phyloP scores from a whole-genome alignment of 1,140 invertebrate species.

The Cydia splendana region DNA sequence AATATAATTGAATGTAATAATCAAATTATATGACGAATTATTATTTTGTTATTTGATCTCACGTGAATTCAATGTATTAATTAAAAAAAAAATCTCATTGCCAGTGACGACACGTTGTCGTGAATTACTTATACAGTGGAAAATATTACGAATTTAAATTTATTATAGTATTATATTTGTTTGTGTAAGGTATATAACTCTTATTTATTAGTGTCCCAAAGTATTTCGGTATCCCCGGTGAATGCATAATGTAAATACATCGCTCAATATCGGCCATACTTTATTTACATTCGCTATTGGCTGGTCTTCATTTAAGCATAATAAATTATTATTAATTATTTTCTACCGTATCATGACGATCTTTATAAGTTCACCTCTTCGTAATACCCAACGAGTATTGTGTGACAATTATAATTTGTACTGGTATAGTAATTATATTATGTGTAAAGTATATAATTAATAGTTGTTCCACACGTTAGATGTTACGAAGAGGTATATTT shows the following conservation, averaged over 20 bases:
- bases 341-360: constrained; percentile 20
- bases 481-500: constrained; percentile 36
- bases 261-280: constrained; percentile 16
- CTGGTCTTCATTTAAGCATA: constrained; percentile 30
- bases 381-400: not conserved
- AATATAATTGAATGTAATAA: not conserved
- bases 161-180: not conserved
- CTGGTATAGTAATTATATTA: constrained; percentile 54
- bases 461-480: constrained; percentile 43
- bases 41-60: constrained; percentile 2
- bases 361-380: constrained; percentile 2
- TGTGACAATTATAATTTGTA: constrained; percentile 53
- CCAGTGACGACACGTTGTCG: constrained; percentile 10
- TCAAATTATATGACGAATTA: not conserved
- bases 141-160: not conserved
- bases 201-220: not conserved
- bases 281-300: constrained; percentile 16
- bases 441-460: constrained; percentile 53
- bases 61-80: not conserved
- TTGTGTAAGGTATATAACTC: constrained; percentile 16
- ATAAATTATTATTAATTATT: constrained; percentile 33
- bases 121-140: not conserved
- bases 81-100: not conserved
- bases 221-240: constrained; percentile 13
- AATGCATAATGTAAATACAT: constrained; percentile 31